Conservation (phyloP, 2,888 invertebrate species). For the Holacanthella duospinosa region DNA sequence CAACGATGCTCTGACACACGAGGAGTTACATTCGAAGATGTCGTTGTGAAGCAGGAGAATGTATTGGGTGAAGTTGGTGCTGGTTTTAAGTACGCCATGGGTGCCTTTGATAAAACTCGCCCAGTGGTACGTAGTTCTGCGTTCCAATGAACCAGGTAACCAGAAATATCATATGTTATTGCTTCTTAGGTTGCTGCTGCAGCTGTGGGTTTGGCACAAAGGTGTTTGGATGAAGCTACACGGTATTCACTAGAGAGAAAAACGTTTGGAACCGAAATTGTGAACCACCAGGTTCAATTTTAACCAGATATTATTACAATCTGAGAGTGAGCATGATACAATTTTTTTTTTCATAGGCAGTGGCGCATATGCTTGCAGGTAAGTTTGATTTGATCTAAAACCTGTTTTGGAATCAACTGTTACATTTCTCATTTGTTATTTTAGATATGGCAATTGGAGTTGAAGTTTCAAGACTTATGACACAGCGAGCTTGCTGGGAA, state of each 20-base stretch:
- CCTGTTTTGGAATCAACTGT: background rate
- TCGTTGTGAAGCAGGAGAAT: conserved; percentile 86
- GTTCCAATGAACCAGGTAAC: background rate
- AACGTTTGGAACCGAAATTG: conserved; percentile 77
- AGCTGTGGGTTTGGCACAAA: conserved; percentile 75
- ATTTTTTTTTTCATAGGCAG: conserved; percentile 52
- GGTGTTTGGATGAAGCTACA: conserved; percentile 83
- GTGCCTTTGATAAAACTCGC: conserved; percentile 28
- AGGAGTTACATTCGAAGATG: conserved; percentile 94
- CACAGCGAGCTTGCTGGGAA: conserved; percentile 80
- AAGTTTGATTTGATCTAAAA: no score
- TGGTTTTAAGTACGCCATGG: conserved; percentile 94
- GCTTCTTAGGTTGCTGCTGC: conserved; percentile 60
- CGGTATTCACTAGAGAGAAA: conserved; percentile 87
- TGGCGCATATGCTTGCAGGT: conserved; percentile 83
- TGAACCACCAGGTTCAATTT: conserved; percentile 56
- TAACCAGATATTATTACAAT: no score
- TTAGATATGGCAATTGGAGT: conserved; percentile 76
- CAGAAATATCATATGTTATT: background rate
- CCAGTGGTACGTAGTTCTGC: conserved; percentile 20
- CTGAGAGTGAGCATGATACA: no score
- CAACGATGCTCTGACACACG: conserved; percentile 90
- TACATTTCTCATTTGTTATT: no score
- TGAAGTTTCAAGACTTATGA: conserved; percentile 75
- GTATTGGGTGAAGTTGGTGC: conserved; percentile 78